These are phyloP conservation scores for Blennius ocellaris DNA, from an alignment of 2,113 vertebrate genomes.

Conservation along the genomic window DNA sequence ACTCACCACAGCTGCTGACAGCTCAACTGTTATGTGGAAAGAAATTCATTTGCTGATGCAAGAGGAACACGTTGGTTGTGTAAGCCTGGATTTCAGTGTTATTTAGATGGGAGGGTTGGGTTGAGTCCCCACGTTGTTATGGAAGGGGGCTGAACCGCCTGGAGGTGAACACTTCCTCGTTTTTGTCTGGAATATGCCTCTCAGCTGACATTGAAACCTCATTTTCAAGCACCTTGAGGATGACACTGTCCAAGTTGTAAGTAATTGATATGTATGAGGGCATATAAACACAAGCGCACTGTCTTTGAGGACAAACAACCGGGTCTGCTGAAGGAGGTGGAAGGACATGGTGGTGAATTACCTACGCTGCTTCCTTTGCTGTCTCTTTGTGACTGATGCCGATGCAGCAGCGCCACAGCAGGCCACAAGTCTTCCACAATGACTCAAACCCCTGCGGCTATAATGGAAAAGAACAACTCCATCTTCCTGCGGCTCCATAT, in stretches of 20 bases:
- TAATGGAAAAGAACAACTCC: conserved; percentile 66
- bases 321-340: conserved; percentile 55
- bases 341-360: conserved; percentile 63
- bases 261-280: conserved; percentile 81
- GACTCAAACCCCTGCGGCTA: conserved; percentile 61
- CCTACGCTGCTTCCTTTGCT: conserved; percentile 32
- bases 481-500: conserved; percentile 53
- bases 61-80: conserved; percentile 69
- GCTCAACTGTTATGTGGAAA: conserved; percentile 67
- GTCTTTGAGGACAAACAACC: conserved; percentile 74
- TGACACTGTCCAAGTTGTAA: conserved; percentile 68
- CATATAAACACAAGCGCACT: conserved; percentile 56
- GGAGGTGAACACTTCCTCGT: conserved; percentile 65
- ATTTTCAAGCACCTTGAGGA: conserved; percentile 80
- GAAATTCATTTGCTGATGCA: conserved; percentile 74
- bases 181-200: conserved; percentile 64
- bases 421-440: conserved; percentile 41
- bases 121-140: conserved; percentile 34
- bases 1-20: conserved; percentile 67
- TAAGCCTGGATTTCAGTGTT: conserved; percentile 70
- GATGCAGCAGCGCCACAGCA: conserved; percentile 44
- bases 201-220: conserved; percentile 79
- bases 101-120: conserved; percentile 59
- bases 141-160: conserved; percentile 41
- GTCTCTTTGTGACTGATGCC: conserved; percentile 57